A percentile compares a stretch with the other conserved stretches of the same genome.
Evolutionary conservation across 1,140 invertebrate genomes (phyloP).

Genomic region (Antheraea mylitta): DNA sequence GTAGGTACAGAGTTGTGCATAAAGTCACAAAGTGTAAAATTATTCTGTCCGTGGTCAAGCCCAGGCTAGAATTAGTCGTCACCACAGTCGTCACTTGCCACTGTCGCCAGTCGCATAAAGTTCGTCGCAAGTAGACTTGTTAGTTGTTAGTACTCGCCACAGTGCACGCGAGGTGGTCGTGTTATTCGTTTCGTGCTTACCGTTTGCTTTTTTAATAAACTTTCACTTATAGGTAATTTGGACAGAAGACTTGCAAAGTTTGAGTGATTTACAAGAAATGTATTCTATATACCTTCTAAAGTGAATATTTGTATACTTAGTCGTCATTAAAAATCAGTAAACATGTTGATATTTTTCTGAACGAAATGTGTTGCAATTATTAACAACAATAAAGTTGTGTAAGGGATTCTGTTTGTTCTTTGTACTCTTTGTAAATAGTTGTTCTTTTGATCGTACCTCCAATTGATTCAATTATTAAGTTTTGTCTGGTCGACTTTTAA

Average conservation of each 20-base stretch:
- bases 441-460: slow-evolving; percentile 15
- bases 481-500: slow-evolving; percentile 10
- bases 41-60: not conserved
- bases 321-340: too few species aligned
- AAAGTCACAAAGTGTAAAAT: slow-evolving; percentile 3
- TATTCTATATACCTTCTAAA: too few species aligned
- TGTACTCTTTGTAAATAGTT: slow-evolving; percentile 5
- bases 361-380: slow-evolving; percentile 14
- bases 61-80: not conserved
- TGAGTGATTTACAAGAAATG: not conserved
- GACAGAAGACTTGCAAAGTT: not conserved
- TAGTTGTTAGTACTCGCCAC: not conserved
- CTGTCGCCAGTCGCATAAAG: not conserved
- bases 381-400: slow-evolving; percentile 15
- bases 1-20: not conserved
- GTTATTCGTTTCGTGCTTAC: slow-evolving; percentile 4
- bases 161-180: not conserved
- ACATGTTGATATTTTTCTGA: slow-evolving; percentile 13
- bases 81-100: too few species aligned
- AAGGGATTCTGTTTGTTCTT: slow-evolving; percentile 4
- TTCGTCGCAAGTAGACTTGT: not conserved
- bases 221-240: slow-evolving; percentile 5
- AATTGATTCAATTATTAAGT: not conserved
- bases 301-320: too few species aligned
- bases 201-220: slow-evolving; percentile 6